Evolutionary conservation across 30 jellyfish, hydroid and myxozoan genomes (phyloP), one percentile per base, ranked within the genome.

Genomic region (Sanderia malayensis): DNA sequence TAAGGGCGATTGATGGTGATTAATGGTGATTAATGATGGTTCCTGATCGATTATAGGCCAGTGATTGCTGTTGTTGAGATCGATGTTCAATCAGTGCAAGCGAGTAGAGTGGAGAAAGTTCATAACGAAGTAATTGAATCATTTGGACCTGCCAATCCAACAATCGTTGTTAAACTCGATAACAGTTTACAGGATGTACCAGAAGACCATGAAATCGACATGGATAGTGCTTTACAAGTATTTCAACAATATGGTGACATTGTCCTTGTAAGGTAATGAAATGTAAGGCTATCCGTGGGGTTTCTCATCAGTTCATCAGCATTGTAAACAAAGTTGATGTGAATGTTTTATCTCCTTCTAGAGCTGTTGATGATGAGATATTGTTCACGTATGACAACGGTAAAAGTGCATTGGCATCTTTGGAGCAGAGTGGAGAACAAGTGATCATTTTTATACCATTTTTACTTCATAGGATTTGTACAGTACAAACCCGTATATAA

Each of bases 101-200:
- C 55, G 67, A 46, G 58, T 24, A 93, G 76, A 65, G 71, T 93
- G 31, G 76, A 49, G 26, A 57, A 74, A 49, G 86, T 86, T 26
- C 99, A 93, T 37, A 47, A 71, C 0, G 96, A 81, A 29, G 76
- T 60, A 49, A 53, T 83, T 23, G 71, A 69, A 47, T 80, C 94
- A 44, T 75, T 79, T 45, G 99, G 96, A 18, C 99, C 96, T 1
- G 89, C 92, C 0, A 96, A 93, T 53, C 96, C 99, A 19, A 93
- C 99, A 1, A 69, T 93, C 2, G 52, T 81, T 44, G 88, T 85
- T 10, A 61, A 46, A 31, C 61, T 76, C 3, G 85, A 71, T 49
- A 73, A 63, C 23, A 67, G 80, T 68, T 74, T 53, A 4, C 59
- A 37, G 27, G 92, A 78, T 28, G 70, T 76, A 27, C 91, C 80